Conservation (phyloP, 2,888 invertebrate species). For the Drosophila neutralis region DNA sequence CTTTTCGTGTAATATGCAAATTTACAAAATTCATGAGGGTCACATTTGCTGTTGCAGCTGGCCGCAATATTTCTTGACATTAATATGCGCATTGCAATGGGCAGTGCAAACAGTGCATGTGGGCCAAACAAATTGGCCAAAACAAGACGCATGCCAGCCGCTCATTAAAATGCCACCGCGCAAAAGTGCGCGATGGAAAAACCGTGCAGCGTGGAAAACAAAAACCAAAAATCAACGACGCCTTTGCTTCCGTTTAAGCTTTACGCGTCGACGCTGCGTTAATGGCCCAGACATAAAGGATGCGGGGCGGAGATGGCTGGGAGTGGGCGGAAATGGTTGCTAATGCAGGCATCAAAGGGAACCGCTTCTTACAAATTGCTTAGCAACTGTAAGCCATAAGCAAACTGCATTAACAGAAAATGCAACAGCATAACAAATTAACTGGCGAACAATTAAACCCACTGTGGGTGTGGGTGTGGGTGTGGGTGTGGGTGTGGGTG, state of each 20-base stretch:
- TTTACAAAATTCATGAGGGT: conserved; percentile 30
- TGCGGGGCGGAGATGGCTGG: neutral
- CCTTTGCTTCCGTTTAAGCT: conserved; percentile 53
- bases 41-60: conserved; percentile 23
- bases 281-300: conserved; percentile 59
- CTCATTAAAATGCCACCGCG: conserved; percentile 70
- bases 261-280: conserved; percentile 60
- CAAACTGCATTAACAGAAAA: conserved; percentile 11
- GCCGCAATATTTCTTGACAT: conserved; percentile 30
- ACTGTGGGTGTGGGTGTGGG: conserved; percentile 14
- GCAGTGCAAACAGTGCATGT: conserved; percentile 45
- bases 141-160: conserved; percentile 34
- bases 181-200: conserved; percentile 2
- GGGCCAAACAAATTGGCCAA: conserved; percentile 45
- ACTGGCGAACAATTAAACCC: conserved; percentile 32
- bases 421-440: conserved; percentile 13
- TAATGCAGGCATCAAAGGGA: conserved; percentile 69
- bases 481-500: conserved; percentile 11
- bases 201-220: conserved; percentile 23
- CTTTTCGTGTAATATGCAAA: conserved; percentile 39
- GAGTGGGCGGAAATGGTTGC: conserved; percentile 25
- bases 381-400: conserved; percentile 6
- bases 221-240: conserved; percentile 40
- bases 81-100: conserved; percentile 43
- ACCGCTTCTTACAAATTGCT: conserved; percentile 53